Evolutionary conservation across 35 echinoderm and acorn worm genomes (phyloP).

Genomic region (Antedon bifida): DNA sequence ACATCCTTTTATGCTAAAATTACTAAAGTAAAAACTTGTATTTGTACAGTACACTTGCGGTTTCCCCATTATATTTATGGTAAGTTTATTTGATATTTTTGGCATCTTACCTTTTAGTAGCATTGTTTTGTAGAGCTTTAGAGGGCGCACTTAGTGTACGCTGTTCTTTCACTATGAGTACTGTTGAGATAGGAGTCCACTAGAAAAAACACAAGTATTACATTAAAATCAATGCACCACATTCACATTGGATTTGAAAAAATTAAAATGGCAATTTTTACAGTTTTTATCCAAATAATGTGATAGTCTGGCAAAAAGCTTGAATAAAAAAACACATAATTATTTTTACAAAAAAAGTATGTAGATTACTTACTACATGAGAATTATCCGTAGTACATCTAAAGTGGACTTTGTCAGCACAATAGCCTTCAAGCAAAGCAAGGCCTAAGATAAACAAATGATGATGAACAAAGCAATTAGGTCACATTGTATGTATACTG

Average conservation of each 20-base stretch:
- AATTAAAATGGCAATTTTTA: too few relatives aligned
- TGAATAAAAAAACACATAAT: too few relatives aligned
- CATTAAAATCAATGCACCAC: not conserved
- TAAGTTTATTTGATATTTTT: too few relatives aligned
- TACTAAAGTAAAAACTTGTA: too few relatives aligned
- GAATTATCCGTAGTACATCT: constrained; percentile 48
- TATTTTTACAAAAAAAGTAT: too few relatives aligned
- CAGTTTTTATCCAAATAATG: too few relatives aligned
- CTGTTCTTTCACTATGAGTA: constrained; percentile 45
- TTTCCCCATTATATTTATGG: too few relatives aligned
- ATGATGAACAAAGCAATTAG: not conserved
- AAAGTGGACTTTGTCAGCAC: constrained; percentile 63
- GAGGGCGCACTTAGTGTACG: constrained; percentile 61
- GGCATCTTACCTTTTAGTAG: constrained; percentile 43
- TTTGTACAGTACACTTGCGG: too few relatives aligned
- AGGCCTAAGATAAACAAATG: constrained; percentile 32
- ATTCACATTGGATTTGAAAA: too few relatives aligned
- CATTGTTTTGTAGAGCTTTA: constrained; percentile 20
- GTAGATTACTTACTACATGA: constrained; percentile 84
- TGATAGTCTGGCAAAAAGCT: not conserved
- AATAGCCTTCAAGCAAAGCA: constrained; percentile 69
- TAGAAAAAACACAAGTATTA: constrained; percentile 8
- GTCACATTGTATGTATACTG: not conserved
- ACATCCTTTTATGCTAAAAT: too few relatives aligned
- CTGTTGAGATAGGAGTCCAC: constrained; percentile 90